These are phyloP conservation scores for Drosophila monieri DNA, from an alignment of 2,888 invertebrate species.

Conservation along the genomic window DNA sequence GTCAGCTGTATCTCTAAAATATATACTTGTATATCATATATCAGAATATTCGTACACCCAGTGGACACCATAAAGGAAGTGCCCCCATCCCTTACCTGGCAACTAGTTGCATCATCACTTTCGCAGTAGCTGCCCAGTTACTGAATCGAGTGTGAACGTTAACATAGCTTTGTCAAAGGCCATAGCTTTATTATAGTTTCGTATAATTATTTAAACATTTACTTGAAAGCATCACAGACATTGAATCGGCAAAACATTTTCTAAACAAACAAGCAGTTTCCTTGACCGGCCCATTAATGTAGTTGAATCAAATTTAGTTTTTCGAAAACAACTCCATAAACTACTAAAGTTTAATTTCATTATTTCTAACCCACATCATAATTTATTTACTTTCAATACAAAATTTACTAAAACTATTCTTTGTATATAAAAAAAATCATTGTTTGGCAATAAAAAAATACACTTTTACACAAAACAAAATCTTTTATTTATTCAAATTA, in stretches of 20 bases:
- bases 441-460: background rate
- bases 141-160: constrained; percentile 27
- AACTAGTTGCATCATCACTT: constrained; percentile 39
- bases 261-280: background rate
- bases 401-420: background rate
- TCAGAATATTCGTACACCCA: background rate
- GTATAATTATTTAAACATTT: background rate
- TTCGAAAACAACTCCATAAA: no score
- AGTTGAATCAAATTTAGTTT: background rate
- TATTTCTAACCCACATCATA: background rate
- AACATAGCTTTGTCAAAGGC: constrained; percentile 20
- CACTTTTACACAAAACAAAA: background rate
- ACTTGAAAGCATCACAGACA: background rate
- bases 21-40: background rate
- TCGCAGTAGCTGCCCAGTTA: constrained; percentile 23
- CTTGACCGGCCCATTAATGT: background rate
- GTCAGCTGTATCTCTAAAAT: constrained; percentile 20
- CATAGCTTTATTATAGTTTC: background rate
- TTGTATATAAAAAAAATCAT: constrained; percentile 2
- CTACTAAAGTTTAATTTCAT: background rate
- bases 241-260: background rate
- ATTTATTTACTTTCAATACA: background rate
- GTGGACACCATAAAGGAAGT: constrained; percentile 14
- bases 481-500: no score
- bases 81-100: constrained; percentile 20